Conservation (phyloP, 2,113 vertebrate genomes). For the Dendropsophus ebraccatus region DNA sequence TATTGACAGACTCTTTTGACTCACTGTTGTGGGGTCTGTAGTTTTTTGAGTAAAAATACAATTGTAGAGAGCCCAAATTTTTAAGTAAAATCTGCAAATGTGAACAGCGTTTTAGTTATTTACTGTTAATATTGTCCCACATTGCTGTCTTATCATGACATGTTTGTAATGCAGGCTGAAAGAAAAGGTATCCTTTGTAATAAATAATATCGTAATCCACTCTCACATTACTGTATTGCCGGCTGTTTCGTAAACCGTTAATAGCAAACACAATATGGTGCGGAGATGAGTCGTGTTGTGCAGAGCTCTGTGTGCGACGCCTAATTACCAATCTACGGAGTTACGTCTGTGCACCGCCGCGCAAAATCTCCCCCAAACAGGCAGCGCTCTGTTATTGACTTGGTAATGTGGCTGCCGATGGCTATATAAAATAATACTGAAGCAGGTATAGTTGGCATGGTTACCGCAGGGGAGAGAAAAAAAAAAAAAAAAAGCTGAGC, state of each 20-base stretch:
- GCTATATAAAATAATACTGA: conserved; percentile 80
- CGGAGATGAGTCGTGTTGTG: not conserved
- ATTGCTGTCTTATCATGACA: not conserved
- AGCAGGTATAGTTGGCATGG: conserved; percentile 80
- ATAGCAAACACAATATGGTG: conserved; percentile 3
- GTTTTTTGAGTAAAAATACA: too few relatives aligned
- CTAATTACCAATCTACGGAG: conserved; percentile 8
- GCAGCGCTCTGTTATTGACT: conserved; percentile 79
- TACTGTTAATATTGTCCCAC: too few relatives aligned
- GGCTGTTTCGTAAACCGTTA: not conserved
- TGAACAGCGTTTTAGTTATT: too few relatives aligned
- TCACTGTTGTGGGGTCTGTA: too few relatives aligned
- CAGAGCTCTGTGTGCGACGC: not conserved
- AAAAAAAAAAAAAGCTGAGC: conserved; percentile 80
- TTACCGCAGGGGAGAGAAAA: conserved; percentile 77
- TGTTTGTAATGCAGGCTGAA: not conserved
- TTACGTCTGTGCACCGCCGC: not conserved
- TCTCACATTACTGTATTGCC: not conserved
- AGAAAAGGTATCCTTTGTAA: not conserved
- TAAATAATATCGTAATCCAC: not conserved
- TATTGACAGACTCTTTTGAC: too few relatives aligned
- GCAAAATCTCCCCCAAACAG: conserved; percentile 42
- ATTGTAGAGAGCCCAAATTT: too few relatives aligned
- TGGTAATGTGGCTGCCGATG: conserved; percentile 80
- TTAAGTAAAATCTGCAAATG: too few relatives aligned